A percentile compares a stretch with the other conserved stretches of the same genome.
Conservation (phyloP, 35 echinoderm and acorn worm species). For the Apostichopus japonicus region DNA sequence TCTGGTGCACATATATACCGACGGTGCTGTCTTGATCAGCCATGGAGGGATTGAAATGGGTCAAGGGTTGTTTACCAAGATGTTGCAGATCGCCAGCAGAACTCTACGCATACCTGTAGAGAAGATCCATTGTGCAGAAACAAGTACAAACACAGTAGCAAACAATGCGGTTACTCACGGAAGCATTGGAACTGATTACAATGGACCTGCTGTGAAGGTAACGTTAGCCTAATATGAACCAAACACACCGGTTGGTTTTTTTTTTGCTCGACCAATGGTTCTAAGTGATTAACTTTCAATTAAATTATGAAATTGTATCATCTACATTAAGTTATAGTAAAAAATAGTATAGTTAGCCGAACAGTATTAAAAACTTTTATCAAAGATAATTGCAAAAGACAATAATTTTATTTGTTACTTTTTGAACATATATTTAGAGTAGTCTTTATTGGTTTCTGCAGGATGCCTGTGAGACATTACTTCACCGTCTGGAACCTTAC, state of each 20-base stretch:
- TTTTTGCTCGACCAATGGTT: too few species aligned
- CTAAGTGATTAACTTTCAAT: too few species aligned
- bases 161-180: slow-evolving; percentile 43
- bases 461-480: slow-evolving; percentile 83
- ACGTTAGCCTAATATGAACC: too few species aligned
- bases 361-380: too few species aligned
- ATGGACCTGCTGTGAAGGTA: slow-evolving; percentile 66
- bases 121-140: slow-evolving; percentile 1
- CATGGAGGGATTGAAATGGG: slow-evolving; percentile 84
- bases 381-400: too few species aligned
- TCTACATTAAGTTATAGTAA: too few species aligned
- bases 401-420: too few species aligned
- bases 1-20: slow-evolving; percentile 65
- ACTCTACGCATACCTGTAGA: slow-evolving; percentile 8
- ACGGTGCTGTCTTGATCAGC: slow-evolving; percentile 59
- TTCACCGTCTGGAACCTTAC: slow-evolving; percentile 72
- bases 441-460: not conserved
- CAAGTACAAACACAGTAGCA: slow-evolving; percentile 38
- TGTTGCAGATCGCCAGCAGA: slow-evolving; percentile 54
- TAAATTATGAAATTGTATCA: too few species aligned
- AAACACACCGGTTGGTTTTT: too few species aligned
- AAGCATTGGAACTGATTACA: slow-evolving; percentile 56
- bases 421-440: too few species aligned
- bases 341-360: too few species aligned
- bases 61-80: slow-evolving; percentile 72